phyloP scores from a whole-genome alignment of 2,888 invertebrate genomes.

The Agrotis exclamationis region DNA sequence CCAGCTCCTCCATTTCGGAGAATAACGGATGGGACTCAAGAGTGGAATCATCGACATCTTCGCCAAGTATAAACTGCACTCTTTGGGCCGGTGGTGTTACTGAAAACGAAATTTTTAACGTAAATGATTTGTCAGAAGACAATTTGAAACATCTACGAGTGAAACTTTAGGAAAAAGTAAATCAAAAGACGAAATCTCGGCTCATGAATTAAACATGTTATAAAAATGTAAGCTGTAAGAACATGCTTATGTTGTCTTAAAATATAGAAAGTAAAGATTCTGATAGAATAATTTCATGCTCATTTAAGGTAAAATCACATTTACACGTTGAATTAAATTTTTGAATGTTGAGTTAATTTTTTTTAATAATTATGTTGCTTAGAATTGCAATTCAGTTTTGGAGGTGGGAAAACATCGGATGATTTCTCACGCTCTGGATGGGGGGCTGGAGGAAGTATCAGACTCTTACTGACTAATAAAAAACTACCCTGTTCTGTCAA shows the following conservation, averaged over 20 bases:
- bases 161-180: constrained; percentile 12
- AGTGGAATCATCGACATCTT: constrained; percentile 95
- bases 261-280: constrained; percentile 26
- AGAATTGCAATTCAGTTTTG: too few relatives aligned
- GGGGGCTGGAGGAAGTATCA: too few relatives aligned
- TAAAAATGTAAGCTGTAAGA: constrained; percentile 41
- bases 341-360: too few relatives aligned
- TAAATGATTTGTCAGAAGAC: constrained; percentile 8
- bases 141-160: constrained; percentile 7
- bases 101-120: constrained; percentile 77
- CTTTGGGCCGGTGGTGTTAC: constrained; percentile 98
- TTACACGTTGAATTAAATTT: too few relatives aligned
- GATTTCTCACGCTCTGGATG: too few relatives aligned
- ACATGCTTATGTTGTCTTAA: constrained; percentile 45
- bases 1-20: constrained; percentile 99
- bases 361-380: too few relatives aligned
- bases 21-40: constrained; percentile 98
- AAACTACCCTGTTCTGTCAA: too few relatives aligned
- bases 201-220: constrained; percentile 48
- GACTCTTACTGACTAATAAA: too few relatives aligned
- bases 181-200: constrained; percentile 27
- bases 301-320: too few relatives aligned
- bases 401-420: too few relatives aligned
- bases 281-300: too few relatives aligned
- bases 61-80: constrained; percentile 99